Base-by-base conservation (phyloP, 1,140 invertebrate species). In the Micrasema longulum region DNA sequence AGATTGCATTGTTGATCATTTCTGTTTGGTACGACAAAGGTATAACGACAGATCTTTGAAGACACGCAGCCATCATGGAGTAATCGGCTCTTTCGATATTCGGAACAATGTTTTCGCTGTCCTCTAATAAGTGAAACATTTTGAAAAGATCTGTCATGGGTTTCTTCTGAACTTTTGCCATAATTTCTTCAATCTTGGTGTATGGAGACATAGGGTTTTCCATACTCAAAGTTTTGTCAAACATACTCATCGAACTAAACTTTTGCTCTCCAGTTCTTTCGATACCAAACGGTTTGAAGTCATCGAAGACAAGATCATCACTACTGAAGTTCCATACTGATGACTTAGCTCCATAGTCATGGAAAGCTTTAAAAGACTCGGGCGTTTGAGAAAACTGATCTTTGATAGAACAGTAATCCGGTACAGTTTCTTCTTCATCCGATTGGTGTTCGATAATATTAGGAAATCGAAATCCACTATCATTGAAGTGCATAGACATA, bases 1-100 rank as follows among this genome's bases (percentile, higher is more conserved):
- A 81, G 14, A 92, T 87, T 10, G 91, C 91, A 62, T 89, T 89
- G 66, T 91, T 91, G 0, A 91, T 86, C 5, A 93, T 82, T 53
- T 87, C 87, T 53, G 89, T 86, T 77, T 93, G 91, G 23, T 88
- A 87, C n/a, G 85, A 85, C 1, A 93, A 76, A 0, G 91, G 91
- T 69, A 91, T 81, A 74, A 89, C 83, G 1, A 93, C 85, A 1
- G 91, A 92, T 77, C 89, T 86, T 76, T 90, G 88, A 2, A 91
- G 77, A 69, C 89, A 90, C 7, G 88, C 86, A 0, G 88, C 86
- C 43, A 91, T 78, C 65, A 88, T 87, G 18, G 86, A 82, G 77
- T 86, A 80, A 79, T 84, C 82, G 77, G 86, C 79, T 73, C 80
- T 80, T 5, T 78, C 77, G 1, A 83, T 76, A 22, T 76, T 77